These are phyloP conservation scores for Sternotherus odoratus DNA, from an alignment of 2,797 vertebrate genomes.

Conservation along the genomic window DNA sequence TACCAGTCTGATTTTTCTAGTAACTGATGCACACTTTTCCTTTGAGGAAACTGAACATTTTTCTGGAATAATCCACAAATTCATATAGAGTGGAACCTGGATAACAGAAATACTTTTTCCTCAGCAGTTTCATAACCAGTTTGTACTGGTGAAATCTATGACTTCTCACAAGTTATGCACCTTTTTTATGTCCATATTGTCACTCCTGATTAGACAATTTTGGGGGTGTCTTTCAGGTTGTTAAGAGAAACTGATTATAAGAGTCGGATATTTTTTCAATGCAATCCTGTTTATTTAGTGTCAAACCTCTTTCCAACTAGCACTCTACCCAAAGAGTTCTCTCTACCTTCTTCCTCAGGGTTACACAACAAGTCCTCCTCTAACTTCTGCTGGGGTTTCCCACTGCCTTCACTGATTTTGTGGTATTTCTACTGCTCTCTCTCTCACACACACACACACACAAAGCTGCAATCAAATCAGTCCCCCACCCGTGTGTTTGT, in stretches of 20 bases:
- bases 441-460: too few species aligned
- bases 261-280: background rate
- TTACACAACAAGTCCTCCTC: too few species aligned
- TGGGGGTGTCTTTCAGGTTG: too few species aligned
- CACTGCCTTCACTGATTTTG: too few species aligned
- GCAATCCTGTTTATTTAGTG: background rate
- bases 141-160: conserved; percentile 3
- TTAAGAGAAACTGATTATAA: too few species aligned
- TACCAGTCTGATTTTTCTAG: background rate
- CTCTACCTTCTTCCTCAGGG: too few species aligned
- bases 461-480: too few species aligned
- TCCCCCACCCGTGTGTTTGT: too few species aligned
- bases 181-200: background rate
- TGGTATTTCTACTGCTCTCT: too few species aligned
- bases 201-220: background rate
- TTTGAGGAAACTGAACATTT: conserved; percentile 31
- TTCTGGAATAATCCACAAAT: conserved; percentile 43
- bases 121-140: background rate
- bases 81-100: background rate
- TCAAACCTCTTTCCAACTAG: too few species aligned
- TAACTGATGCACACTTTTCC: conserved; percentile 9
- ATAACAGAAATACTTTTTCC: background rate
- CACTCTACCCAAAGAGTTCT: too few species aligned
- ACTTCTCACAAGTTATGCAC: background rate
- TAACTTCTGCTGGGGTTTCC: too few species aligned